Evolutionary conservation across 2,797 vertebrate species (phyloP), one percentile per base, ranked within the genome.

Genomic region (Fistularia tabacaria): DNA sequence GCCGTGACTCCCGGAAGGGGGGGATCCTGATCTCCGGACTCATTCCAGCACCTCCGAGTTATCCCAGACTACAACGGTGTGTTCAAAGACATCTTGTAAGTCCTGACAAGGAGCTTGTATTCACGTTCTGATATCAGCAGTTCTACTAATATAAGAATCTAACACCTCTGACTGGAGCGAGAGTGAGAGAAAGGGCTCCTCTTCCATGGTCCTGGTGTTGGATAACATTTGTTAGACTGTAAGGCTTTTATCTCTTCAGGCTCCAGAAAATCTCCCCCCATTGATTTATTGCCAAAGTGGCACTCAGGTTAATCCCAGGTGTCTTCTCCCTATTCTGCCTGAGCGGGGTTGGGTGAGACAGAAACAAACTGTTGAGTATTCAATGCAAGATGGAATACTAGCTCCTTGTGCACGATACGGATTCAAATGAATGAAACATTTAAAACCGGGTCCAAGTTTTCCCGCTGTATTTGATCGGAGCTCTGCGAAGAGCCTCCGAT

Each of bases 241-340:
- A 69, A 57, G 38, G 56, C 59, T 82, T 81, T 83, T 51, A 78
- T 75, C 79, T 85, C 71, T 63, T 68, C 74, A 40, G 73, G 74
- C 77, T 79, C 54, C 74, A 74, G 68, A 71, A 73, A 83, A 85
- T 84, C 69, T 73, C 46, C 39, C 9, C 63, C 75, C 64, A 82
- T 82, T 69, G 79, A 86, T 84, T 84, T 60, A 43, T 38, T 14
- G 15, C 71, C 78, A 59, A 76, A 84, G 83, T 71, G 79, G 71
- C 66, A 43, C 80, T 80, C 71, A 50, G 60, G 59, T 82, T 87
- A 76, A 88, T 85, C 82, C 73, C 54, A 62, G 56, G 48, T 49
- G 51, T 72, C 69, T 75, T 69, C 57, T 56, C 59, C 1, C 51
- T 44, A 5, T 59, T 63, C 66, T 51, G n/a, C 25, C 40, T 49